Evolutionary conservation across 2,797 vertebrate genomes (phyloP), one percentile per base, ranked within the genome.

Genomic region (Intellagama lesueurii): DNA sequence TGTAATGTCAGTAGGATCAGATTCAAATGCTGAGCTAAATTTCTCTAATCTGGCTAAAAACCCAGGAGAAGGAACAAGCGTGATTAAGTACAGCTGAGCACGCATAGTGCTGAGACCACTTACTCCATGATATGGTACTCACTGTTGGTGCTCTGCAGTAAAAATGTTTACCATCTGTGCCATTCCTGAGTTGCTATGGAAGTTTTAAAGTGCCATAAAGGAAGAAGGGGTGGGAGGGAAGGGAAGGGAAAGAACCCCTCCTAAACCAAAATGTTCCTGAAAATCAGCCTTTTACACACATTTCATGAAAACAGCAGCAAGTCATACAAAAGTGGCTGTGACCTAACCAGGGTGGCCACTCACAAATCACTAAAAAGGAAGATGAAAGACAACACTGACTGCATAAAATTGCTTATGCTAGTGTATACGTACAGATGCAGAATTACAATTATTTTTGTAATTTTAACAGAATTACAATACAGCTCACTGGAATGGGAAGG

Each of bases 31-130:
- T 92, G 88, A 88, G 88, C 68, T 79, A 90, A 87, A 93, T 77
- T 91, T 94, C 92, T 91, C 93, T 49, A 49, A 90, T 73, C 90
- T 83, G 2, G 91, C 89, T 93, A 95, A 94, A 93, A 96, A 96
- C 93, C 92, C 90, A 87, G 93, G 94, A 92, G 94, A 94, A 93
- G 94, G 95, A 94, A 95, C 92, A 93, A 93, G 91, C 93, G 93
- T 94, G 93, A 96, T 95, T 96, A 95, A 94, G 88, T 91, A 94
- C 94, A 95, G 94, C 95, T 96, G 96, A 96, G 94, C 95, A 96
- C 95, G 94, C 96, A 95, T 93, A 95, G 94, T 19, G 30, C 92
- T 93, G 92, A 94, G 91, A 93, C 90, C 91, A 92, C 91, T 95
- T 93, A 88, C 94, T 94, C 95, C 89, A 81, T 90, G 94, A 93